Conservation (phyloP, 2,113 vertebrate species). For the Zosterops japonicus region DNA sequence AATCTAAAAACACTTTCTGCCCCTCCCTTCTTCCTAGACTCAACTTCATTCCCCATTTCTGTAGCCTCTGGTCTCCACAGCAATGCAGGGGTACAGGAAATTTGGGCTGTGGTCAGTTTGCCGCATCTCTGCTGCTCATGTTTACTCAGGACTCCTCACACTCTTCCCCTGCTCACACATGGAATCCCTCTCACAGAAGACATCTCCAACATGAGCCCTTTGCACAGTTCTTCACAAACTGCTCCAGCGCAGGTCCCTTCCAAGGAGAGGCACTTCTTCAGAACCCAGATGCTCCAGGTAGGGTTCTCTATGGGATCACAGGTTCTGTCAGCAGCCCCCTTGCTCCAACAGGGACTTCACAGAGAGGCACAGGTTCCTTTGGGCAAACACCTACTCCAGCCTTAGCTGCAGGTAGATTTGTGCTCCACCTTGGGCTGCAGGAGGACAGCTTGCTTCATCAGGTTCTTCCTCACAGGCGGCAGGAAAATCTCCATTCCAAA, state of each 20-base stretch:
- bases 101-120: background rate
- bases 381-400: background rate
- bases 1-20: background rate
- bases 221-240: background rate
- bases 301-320: background rate
- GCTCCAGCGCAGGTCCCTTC: fast-evolving
- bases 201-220: background rate
- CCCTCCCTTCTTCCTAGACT: background rate
- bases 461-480: background rate
- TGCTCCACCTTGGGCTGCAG: background rate
- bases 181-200: background rate
- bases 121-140: background rate
- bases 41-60: background rate
- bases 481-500: background rate
- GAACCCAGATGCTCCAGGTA: background rate
- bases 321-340: background rate
- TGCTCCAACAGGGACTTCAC: fast-evolving
- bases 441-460: background rate
- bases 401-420: background rate
- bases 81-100: background rate
- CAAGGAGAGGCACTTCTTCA: background rate
- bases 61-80: background rate
- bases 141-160: background rate
- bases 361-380: background rate
- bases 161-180: background rate